Conservation (phyloP, 2,113 vertebrate genomes). For the Oceanites oceanicus region DNA sequence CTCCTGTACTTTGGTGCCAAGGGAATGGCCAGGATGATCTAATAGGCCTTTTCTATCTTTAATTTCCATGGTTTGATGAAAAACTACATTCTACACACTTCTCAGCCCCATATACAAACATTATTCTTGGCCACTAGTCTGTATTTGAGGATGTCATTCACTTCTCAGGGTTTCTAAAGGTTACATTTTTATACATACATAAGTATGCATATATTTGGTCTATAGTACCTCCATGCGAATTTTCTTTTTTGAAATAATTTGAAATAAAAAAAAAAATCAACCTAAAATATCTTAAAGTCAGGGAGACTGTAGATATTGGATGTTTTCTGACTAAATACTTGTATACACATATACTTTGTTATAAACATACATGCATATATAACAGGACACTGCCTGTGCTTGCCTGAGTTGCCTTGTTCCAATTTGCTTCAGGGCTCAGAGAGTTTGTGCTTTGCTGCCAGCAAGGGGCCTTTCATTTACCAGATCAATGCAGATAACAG, state of each 20-base stretch:
- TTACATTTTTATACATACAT: neutral
- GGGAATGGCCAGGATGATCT: neutral
- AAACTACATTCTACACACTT: constrained; percentile 31
- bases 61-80: constrained; percentile 24
- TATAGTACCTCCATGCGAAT: neutral
- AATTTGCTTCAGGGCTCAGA: neutral
- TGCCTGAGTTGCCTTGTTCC: neutral
- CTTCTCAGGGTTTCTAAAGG: neutral
- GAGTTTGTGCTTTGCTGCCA: neutral
- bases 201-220: neutral
- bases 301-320: neutral
- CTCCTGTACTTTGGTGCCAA: neutral
- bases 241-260: neutral
- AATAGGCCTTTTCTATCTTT: neutral
- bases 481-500: constrained; percentile 32
- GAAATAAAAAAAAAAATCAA: neutral
- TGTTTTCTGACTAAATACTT: neutral
- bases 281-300: neutral
- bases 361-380: neutral
- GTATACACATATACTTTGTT: neutral
- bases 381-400: neutral
- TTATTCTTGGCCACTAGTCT: constrained; percentile 1
- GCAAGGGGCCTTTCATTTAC: constrained; percentile 34
- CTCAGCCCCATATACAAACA: constrained; percentile 11
- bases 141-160: constrained; percentile 30